Evolutionary conservation across 2,888 invertebrate species (phyloP).

Genomic region (Diabrotica balteata): DNA sequence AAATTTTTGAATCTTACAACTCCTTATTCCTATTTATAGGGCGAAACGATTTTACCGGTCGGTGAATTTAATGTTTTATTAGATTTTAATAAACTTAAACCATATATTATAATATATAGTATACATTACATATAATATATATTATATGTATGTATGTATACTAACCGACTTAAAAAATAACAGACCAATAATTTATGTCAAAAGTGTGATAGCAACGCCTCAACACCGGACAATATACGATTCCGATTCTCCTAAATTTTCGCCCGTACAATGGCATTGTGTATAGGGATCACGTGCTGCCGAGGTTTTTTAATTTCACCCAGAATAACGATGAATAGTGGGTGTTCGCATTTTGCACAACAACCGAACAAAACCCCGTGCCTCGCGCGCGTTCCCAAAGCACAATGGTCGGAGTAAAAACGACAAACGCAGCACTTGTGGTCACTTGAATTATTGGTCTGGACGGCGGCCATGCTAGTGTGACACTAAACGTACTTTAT

Average conservation of each 20-base stretch:
- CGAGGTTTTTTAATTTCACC: conserved; percentile 19
- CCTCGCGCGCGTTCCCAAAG: conserved; percentile 9
- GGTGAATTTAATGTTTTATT: no score
- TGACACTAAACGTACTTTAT: conserved; percentile 51
- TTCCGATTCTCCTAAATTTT: conserved; percentile 19
- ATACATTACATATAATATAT: no score
- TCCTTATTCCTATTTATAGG: no score
- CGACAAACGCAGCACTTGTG: conserved; percentile 39
- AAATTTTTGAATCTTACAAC: no score
- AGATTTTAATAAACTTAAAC: no score
- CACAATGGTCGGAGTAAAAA: conserved; percentile 28
- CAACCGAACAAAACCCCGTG: conserved; percentile 25
- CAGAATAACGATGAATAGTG: conserved; percentile 26
- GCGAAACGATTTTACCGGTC: no score
- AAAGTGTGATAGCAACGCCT: conserved; percentile 14
- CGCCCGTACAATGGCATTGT: conserved; percentile 14
- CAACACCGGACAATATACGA: conserved; percentile 21
- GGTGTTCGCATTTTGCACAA: conserved; percentile 35
- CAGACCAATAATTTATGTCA: conserved; percentile 7
- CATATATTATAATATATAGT: no score
- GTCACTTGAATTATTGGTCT: conserved; percentile 48
- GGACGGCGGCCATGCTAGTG: conserved; percentile 35
- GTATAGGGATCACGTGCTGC: conserved; percentile 29
- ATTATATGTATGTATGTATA: neutral
- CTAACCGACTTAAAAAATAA: neutral